Evolutionary conservation across 2,797 vertebrate species (phyloP), one percentile per base, ranked within the genome.

Genomic region (Amniataba percoides): DNA sequence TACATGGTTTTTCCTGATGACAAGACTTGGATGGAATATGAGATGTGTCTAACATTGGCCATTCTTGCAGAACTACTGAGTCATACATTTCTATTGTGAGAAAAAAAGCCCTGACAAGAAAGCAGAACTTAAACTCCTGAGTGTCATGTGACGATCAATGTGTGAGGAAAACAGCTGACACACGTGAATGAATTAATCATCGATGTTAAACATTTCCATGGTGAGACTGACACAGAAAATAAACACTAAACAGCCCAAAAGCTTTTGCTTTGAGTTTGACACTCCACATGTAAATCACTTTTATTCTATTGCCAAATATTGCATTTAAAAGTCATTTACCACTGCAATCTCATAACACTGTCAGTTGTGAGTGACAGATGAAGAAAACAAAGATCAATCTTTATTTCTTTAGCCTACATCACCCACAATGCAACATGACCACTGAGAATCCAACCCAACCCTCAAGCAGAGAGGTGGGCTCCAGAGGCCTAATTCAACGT

Each of bases 71-170:
- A 23, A 51, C 1, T 59, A 34, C n/a, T 12, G 57, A 77, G n/a
- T 57, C 43, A 65, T 40, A 7, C 8, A 36, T 15, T 70, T 80
- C 64, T 25, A 42, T 11, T 61, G 56, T 62, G 46, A 58, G n/a
- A 34, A 27, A 52, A 46, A 57, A 74, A 56, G 12, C 7, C 9
- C 21, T 14, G 4, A 2, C 21, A 10, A 71, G 40, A 71, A 89
- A 85, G 80, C 25, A 78, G 53, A 77, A 62, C 21, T 79, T 14
- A 71, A 64, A 77, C 15, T 21, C 46, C 5, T 18, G 8, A 60
- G 48, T 8, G 57, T 74, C 67, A 81, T 52, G 55, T 66, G 75
- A 80, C 64, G 60, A 15, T 2, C 27, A 31, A 31, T 3, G 27
- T 31, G 27, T 12, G 57, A 52, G 66, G 48, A 48, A 63, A 39